A percentile compares a stretch with the other conserved stretches of the same genome.
Conservation (phyloP, 2,797 vertebrate genomes). For the Borostomias antarcticus region DNA sequence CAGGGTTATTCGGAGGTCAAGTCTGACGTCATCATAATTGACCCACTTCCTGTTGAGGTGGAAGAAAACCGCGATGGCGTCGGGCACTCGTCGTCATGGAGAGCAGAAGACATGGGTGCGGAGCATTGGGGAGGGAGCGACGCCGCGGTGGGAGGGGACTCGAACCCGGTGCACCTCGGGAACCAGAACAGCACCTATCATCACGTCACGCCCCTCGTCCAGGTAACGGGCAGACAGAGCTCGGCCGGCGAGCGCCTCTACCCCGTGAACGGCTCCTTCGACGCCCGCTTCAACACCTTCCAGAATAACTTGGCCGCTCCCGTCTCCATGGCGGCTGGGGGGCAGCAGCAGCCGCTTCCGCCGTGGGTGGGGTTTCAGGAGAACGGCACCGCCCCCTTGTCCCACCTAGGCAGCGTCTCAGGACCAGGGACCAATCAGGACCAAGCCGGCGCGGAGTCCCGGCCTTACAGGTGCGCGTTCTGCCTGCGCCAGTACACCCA, state of each 20-base stretch:
- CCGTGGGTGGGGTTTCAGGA: slow-evolving; percentile 22
- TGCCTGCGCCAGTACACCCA: slow-evolving; percentile 52
- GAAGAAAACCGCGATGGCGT: background rate
- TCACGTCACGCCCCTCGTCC: slow-evolving; percentile 15
- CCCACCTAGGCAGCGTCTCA: background rate
- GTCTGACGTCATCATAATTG: slow-evolving; percentile 11
- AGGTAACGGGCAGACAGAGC: slow-evolving; percentile 14
- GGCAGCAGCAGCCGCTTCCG: slow-evolving; percentile 9
- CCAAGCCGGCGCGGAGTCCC: slow-evolving; percentile 15
- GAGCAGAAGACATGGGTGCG: background rate
- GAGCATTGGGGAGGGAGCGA: background rate
- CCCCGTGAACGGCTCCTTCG: background rate
- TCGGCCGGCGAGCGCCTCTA: slow-evolving; percentile 5
- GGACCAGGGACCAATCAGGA: slow-evolving; percentile 2
- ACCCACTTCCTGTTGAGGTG: background rate
- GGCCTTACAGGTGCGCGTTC: slow-evolving; percentile 38
- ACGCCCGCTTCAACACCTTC: slow-evolving; percentile 3
- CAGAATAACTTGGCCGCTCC: slow-evolving; percentile 2
- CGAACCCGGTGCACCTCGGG: background rate
- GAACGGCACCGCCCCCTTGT: background rate
- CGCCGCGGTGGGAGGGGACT: background rate
- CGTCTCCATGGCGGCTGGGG: background rate
- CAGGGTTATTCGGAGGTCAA: background rate
- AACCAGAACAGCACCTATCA: slow-evolving; percentile 9
- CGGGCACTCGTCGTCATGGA: background rate